Percentiles rank a stretch among this genome's conserved stretches.
These are phyloP conservation scores for Pangasius mekongensis DNA, from an alignment of 2,797 vertebrate species.

Conservation along the genomic window DNA sequence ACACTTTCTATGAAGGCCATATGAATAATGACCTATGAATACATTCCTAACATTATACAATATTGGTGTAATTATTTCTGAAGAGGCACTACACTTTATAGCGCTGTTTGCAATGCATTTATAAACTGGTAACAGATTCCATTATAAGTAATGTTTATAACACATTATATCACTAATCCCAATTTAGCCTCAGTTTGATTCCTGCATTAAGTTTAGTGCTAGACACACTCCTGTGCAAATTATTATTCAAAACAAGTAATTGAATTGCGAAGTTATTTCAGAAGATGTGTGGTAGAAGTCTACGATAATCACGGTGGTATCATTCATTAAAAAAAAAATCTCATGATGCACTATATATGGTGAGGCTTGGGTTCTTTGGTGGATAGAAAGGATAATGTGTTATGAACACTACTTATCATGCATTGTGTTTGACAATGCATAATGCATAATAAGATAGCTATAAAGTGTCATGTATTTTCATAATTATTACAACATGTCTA, in stretches of 20 bases:
- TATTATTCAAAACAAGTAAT: neutral
- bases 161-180: neutral
- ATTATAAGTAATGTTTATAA: neutral
- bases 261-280: neutral
- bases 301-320: neutral
- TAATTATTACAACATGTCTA: neutral
- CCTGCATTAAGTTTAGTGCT: neutral
- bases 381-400: no score
- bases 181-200: neutral
- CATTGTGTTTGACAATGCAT: neutral
- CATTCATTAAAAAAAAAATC: no score
- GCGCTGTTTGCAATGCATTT: neutral
- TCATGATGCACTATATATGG: no score
- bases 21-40: neutral
- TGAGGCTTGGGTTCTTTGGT: no score
- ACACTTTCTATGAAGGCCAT: neutral
- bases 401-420: no score
- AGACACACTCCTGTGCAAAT: neutral
- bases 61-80: neutral
- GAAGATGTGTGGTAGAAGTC: neutral
- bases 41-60: neutral
- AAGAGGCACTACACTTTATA: neutral
- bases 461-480: neutral
- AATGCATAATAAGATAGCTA: neutral
- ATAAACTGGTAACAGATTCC: neutral